Conservation (phyloP, 2,113 vertebrate species). For the Onychostruthus taczanowskii region DNA sequence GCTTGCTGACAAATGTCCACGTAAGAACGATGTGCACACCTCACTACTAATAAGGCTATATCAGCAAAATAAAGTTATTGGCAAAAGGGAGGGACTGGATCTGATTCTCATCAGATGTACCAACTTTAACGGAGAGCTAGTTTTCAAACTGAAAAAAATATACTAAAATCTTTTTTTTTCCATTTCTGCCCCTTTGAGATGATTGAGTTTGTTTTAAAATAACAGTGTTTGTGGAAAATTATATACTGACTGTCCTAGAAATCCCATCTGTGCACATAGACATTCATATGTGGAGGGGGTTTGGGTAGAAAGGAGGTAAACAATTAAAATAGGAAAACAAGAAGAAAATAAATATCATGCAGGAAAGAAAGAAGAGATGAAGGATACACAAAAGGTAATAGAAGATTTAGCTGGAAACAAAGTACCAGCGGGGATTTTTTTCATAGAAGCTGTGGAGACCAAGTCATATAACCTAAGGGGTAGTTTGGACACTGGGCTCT, state of each 20-base stretch:
- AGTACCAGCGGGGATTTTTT: neutral
- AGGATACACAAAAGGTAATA: neutral
- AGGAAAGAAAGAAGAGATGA: neutral
- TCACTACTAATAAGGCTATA: neutral
- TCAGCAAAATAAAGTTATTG: neutral
- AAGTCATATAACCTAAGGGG: neutral
- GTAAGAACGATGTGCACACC: neutral
- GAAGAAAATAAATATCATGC: neutral
- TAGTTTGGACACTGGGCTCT: neutral
- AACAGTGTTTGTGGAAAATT: neutral
- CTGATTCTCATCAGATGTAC: neutral
- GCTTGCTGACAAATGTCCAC: neutral
- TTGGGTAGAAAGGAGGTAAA: neutral
- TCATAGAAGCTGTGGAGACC: neutral
- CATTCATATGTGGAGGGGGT: neutral
- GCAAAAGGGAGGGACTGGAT: neutral
- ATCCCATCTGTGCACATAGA: constrained; percentile 15
- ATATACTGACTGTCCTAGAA: constrained; percentile 25
- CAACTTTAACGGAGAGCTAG: neutral
- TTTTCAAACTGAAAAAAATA: neutral
- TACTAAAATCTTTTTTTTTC: neutral
- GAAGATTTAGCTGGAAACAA: neutral
- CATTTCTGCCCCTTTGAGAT: neutral
- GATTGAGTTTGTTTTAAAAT: constrained; percentile 2
- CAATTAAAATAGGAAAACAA: neutral